These are phyloP conservation scores for Syrphus vitripennis DNA, from an alignment of 2,888 invertebrate species.

Conservation along the genomic window DNA sequence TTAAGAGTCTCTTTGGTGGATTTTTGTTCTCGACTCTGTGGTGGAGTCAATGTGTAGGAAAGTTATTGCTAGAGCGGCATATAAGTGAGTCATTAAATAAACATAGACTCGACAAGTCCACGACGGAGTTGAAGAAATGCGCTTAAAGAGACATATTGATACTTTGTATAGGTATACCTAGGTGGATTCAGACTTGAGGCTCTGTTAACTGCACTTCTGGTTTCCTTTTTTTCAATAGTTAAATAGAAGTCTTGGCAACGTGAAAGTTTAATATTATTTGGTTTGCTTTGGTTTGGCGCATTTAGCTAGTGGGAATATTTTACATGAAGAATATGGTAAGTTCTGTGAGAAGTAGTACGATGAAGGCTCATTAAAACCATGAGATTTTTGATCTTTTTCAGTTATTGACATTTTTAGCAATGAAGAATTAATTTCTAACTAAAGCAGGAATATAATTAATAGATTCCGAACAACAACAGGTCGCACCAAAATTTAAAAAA, in stretches of 20 bases:
- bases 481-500: too few species aligned
- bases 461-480: too few species aligned
- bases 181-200: neutral
- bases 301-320: too few species aligned
- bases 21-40: conserved; percentile 19
- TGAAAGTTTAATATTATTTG: neutral
- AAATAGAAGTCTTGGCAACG: neutral
- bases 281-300: too few species aligned
- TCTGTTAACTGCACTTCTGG: neutral
- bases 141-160: neutral
- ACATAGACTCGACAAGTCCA: neutral
- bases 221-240: neutral
- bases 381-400: too few species aligned
- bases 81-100: conserved; percentile 53
- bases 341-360: too few species aligned
- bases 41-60: conserved; percentile 1
- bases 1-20: conserved; percentile 1
- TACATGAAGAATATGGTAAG: too few species aligned
- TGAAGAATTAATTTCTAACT: too few species aligned
- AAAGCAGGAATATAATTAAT: too few species aligned
- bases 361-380: too few species aligned
- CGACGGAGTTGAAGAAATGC: neutral
- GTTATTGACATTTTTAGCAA: too few species aligned
- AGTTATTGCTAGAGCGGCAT: conserved; percentile 28
- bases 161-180: neutral